Evolutionary conservation across 2,113 vertebrate genomes (phyloP).

Genomic region (Hyperopisus bebe): DNA sequence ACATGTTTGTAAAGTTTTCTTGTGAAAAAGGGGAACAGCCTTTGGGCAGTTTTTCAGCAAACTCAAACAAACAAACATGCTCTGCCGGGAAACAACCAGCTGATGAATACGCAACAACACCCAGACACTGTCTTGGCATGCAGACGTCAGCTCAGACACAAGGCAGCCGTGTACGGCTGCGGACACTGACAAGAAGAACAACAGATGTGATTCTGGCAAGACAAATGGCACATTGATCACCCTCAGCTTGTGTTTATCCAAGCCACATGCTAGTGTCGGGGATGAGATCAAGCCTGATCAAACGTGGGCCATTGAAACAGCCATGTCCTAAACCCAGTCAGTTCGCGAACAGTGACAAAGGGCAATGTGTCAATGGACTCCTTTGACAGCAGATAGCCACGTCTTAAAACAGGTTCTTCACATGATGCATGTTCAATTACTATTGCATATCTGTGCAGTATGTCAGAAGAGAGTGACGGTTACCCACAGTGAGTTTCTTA

Average conservation of each 20-base stretch:
- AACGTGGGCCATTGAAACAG: background rate
- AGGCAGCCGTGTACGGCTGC: background rate
- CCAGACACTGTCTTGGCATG: background rate
- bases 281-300: background rate
- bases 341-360: background rate
- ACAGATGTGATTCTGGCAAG: background rate
- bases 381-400: background rate
- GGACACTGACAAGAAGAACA: background rate
- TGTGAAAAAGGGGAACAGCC: background rate
- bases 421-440: background rate
- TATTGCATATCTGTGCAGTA: background rate
- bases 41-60: background rate
- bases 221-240: background rate
- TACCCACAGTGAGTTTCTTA: conserved; percentile 36
- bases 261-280: background rate
- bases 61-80: background rate
- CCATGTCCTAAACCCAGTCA: background rate
- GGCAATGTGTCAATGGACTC: background rate
- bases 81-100: background rate
- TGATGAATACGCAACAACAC: background rate
- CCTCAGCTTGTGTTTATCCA: background rate
- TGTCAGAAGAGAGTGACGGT: background rate
- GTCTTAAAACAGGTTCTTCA: background rate
- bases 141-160: background rate
- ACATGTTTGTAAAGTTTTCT: background rate